Evolutionary conservation across 2,113 vertebrate genomes (phyloP).

Genomic region (Malurus alboscapulatus): DNA sequence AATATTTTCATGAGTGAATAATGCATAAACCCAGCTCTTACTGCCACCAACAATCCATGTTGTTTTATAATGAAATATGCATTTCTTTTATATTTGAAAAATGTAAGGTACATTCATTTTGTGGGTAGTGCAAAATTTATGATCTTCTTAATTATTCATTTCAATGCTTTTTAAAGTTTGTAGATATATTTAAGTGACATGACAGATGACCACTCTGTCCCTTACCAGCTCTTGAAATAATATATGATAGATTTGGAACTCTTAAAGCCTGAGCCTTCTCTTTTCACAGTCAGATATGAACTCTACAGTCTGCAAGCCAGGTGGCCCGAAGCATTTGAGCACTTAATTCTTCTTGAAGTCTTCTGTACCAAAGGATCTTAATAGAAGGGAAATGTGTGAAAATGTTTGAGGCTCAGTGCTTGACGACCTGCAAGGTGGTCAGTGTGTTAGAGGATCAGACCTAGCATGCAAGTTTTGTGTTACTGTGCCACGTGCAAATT

Average conservation of each 20-base stretch:
- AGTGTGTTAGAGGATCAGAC: neutral
- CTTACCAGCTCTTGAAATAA: neutral
- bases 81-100: slow-evolving; percentile 50
- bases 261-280: neutral
- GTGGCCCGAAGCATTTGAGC: neutral
- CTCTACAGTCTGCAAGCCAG: neutral
- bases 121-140: slow-evolving; percentile 32
- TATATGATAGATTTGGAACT: neutral
- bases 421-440: neutral
- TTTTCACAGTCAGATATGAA: neutral
- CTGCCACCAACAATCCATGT: neutral
- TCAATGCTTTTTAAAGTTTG: neutral
- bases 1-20: slow-evolving; percentile 19
- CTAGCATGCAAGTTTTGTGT: neutral
- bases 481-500: neutral
- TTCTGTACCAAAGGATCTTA: neutral
- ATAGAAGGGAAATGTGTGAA: neutral
- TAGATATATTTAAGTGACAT: slow-evolving; percentile 28
- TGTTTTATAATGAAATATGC: slow-evolving; percentile 35
- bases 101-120: neutral
- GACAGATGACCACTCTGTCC: neutral
- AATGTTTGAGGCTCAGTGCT: neutral
- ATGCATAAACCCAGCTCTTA: slow-evolving; percentile 23
- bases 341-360: neutral
- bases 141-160: slow-evolving; percentile 30